Percentiles rank a stretch among this genome's conserved stretches.
Conservation (phyloP, 2,888 invertebrate genomes). For the Drosophila histrio region DNA sequence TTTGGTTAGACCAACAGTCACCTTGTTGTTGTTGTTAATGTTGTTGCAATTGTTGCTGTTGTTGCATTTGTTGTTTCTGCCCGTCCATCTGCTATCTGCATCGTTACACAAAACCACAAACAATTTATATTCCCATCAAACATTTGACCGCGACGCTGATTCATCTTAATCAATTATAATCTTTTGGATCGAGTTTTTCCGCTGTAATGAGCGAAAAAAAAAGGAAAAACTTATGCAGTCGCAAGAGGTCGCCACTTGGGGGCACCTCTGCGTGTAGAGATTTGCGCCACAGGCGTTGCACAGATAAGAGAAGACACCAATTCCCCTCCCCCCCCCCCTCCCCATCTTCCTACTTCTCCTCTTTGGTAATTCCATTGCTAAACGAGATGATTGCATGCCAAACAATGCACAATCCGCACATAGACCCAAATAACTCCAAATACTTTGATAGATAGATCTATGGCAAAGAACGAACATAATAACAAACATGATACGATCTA, state of each 20-base stretch:
- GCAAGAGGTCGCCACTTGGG: conserved; percentile 68
- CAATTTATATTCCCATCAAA: conserved; percentile 84
- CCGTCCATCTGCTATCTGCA: conserved; percentile 59
- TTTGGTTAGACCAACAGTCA: conserved; percentile 64
- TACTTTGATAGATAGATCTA: conserved; percentile 25
- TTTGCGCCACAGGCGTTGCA: conserved; percentile 74
- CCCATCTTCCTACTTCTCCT: not conserved
- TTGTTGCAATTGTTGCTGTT: not conserved
- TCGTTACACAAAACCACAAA: conserved; percentile 82
- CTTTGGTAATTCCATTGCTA: conserved; percentile 28
- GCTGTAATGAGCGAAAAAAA: conserved; percentile 76
- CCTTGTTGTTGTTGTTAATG: conserved; percentile 6
- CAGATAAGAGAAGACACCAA: conserved; percentile 59
- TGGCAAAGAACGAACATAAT: conserved; percentile 33
- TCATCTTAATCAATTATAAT: conserved; percentile 84
- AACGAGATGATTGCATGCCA: conserved; percentile 58
- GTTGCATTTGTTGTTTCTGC: conserved; percentile 8
- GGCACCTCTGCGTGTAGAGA: conserved; percentile 72
- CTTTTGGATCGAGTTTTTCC: conserved; percentile 79
- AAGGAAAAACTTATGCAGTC: conserved; percentile 54
- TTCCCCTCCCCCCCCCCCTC: not conserved
- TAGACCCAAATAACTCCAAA: conserved; percentile 36
- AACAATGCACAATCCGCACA: conserved; percentile 40
- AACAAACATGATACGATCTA: conserved; percentile 33
- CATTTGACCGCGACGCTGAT: conserved; percentile 84